Base-by-base conservation (phyloP, 2,113 vertebrate genomes). In the Uria aalge region DNA sequence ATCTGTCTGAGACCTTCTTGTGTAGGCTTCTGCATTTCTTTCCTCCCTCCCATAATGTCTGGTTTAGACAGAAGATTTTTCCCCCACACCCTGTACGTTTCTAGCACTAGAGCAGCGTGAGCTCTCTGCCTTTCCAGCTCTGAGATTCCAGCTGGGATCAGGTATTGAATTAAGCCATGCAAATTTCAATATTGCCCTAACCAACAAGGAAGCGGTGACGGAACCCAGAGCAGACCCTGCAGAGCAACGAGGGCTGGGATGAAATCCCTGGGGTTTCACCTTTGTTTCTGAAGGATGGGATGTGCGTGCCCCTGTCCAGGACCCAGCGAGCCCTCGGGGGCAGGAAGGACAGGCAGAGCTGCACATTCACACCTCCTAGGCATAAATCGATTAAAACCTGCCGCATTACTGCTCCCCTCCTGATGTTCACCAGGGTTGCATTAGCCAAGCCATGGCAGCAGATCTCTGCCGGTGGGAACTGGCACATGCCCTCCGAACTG, bases 221-320 rank as follows among this genome's bases (percentile, higher is more conserved):
- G n/a, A 80, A 67, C 55, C 73, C 0, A 5, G 77, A 74, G 27
- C 91, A 78, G 82, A 95, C 19, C 56, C 69, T 0, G 1, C 62
- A 38, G 81, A 45, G 1, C 30, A 19, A 68, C 0, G 0, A 74
- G 52, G 47, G 64, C 73, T 74, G 1, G 3, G 55, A 34, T 52
- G 55, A 93, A 83, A 93, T 88, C 88, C 85, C 60, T 8, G 18
- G 47, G 86, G 89, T 94, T 84, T 95, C 79, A 34, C 63, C 72
- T 64, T 21, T 50, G 41, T 32, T 71, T 63, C 63, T 19, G 30
- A n/a, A 34, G 30, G 57, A 17, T 2, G 19, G 62, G 73, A 81
- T 7, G 32, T 9, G 12, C 3, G 1, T 16, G 59, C 50, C 59
- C 40, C 47, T 6, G 6, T 20, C 47, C 52, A 26, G 77, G 87